These are phyloP conservation scores for Lochmaea crataegi DNA, from an alignment of 2,888 invertebrate species.

Conservation along the genomic window DNA sequence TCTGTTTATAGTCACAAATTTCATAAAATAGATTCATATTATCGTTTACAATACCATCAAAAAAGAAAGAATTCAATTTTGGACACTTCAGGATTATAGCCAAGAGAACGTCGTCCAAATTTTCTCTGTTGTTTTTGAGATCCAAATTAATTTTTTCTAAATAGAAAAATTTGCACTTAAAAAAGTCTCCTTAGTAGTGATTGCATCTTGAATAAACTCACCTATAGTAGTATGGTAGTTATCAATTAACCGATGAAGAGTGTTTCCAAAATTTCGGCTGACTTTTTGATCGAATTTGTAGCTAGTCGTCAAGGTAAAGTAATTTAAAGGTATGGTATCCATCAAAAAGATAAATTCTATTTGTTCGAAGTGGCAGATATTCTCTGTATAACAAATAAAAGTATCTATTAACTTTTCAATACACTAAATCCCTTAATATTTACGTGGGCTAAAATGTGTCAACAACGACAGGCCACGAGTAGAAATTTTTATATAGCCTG, in stretches of 20 bases:
- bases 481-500: no score
- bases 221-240: constrained; percentile 65
- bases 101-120: constrained; percentile 64
- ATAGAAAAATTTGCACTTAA: constrained; percentile 26
- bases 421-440: background rate
- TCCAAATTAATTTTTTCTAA: constrained; percentile 65
- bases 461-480: no score
- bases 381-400: constrained; percentile 46
- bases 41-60: constrained; percentile 64
- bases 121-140: constrained; percentile 65
- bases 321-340: constrained; percentile 64
- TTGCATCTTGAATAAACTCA: constrained; percentile 46
- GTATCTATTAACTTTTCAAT: background rate
- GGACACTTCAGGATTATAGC: constrained; percentile 62
- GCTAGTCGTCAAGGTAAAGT: constrained; percentile 65
- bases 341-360: constrained; percentile 62
- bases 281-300: constrained; percentile 66
- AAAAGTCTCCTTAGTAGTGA: background rate
- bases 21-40: constrained; percentile 63
- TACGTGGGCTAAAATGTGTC: no score
- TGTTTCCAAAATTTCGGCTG: constrained; percentile 65
- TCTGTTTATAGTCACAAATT: constrained; percentile 37
- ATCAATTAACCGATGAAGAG: constrained; percentile 61
- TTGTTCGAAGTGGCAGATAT: constrained; percentile 66
- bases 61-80: constrained; percentile 63